These are phyloP conservation scores for Echinarachnius parma DNA, from an alignment of 53 echinoderm and acorn worm species.

Conservation along the genomic window DNA sequence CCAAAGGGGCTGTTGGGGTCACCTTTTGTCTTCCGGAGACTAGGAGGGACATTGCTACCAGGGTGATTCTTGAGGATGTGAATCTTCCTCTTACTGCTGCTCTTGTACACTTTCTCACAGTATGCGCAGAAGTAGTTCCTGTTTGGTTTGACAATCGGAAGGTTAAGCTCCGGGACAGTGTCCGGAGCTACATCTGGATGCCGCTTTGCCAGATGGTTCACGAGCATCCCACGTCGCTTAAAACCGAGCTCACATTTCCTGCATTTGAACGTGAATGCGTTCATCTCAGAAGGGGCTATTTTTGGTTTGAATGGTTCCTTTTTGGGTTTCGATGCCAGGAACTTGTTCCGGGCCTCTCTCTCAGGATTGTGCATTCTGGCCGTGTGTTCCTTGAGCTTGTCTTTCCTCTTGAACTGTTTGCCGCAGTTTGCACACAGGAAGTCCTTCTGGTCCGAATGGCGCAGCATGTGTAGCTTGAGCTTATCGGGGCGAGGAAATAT, in stretches of 20 bases:
- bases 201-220: conserved; percentile 87
- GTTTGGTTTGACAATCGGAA: conserved; percentile 94
- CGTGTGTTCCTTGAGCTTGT: conserved; percentile 95
- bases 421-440: conserved; percentile 98
- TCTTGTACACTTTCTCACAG: conserved; percentile 98
- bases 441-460: conserved; percentile 89
- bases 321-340: conserved; percentile 66
- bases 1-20: conserved; percentile 77
- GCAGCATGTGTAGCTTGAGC: conserved; percentile 86
- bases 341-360: conserved; percentile 74
- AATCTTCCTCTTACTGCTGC: conserved; percentile 97
- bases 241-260: conserved; percentile 78
- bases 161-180: conserved; percentile 86
- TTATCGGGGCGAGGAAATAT: conserved; percentile 94
- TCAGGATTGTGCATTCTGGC: conserved; percentile 93
- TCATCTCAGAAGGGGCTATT: conserved; percentile 71
- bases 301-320: conserved; percentile 91
- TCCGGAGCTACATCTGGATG: conserved; percentile 89
- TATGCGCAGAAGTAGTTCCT: conserved; percentile 98
- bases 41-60: conserved; percentile 81
- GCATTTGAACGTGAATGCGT: conserved; percentile 95
- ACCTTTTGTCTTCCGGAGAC: conserved; percentile 84
- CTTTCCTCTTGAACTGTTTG: conserved; percentile 96
- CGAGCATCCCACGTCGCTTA: conserved; percentile 92
- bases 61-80: conserved; percentile 97